phyloP scores from a whole-genome alignment of 2,797 vertebrate species.

The Anguilla anguilla region DNA sequence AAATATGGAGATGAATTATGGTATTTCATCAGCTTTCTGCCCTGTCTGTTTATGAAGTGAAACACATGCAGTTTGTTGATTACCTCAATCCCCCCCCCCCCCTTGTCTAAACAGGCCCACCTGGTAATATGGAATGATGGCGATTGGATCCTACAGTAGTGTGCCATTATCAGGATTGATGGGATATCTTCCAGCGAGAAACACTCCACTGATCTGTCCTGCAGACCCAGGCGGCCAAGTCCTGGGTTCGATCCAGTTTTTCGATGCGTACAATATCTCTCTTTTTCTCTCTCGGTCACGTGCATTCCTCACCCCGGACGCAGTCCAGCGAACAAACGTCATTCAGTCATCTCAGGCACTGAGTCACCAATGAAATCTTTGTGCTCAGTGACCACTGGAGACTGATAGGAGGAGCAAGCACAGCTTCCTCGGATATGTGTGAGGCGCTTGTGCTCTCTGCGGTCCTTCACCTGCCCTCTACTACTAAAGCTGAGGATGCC shows the following conservation, averaged over 20 bases:
- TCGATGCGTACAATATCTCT: constrained; percentile 3
- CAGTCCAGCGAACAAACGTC: background rate
- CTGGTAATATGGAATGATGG: constrained; percentile 1
- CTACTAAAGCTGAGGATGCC: background rate
- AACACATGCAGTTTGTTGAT: background rate
- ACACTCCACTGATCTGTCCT: constrained; percentile 12
- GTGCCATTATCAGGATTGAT: constrained; percentile 23
- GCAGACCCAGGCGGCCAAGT: background rate
- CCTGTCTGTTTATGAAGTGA: background rate
- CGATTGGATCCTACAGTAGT: background rate
- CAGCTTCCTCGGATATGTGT: background rate
- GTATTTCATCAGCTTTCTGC: background rate
- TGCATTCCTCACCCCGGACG: no score
- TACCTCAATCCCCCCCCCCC: background rate
- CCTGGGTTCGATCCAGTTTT: constrained; percentile 14
- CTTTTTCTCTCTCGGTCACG: constrained; percentile 8
- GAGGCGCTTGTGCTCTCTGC: background rate
- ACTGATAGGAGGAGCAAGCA: background rate
- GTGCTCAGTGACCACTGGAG: background rate
- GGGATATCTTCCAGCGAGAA: constrained; percentile 24
- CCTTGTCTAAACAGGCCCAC: constrained; percentile 3
- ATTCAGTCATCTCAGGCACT: background rate
- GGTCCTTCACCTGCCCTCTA: background rate
- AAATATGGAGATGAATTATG: background rate
- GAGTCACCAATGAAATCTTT: background rate